These are phyloP conservation scores for Mesembrinibis cayennensis DNA, from an alignment of 2,113 vertebrate species.

Conservation along the genomic window DNA sequence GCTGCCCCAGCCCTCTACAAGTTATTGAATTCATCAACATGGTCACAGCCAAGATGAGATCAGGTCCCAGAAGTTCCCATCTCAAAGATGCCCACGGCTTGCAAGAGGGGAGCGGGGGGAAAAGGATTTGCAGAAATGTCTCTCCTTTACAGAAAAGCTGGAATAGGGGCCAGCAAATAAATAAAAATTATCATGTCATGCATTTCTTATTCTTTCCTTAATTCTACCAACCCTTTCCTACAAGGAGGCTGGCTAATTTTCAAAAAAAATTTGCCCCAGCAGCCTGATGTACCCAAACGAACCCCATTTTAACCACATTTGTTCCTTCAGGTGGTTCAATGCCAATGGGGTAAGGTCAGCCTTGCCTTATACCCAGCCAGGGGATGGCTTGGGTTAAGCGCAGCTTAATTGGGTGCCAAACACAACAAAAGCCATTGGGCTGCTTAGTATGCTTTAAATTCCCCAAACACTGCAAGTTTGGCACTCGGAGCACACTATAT, in stretches of 20 bases:
- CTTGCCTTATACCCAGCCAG: background rate
- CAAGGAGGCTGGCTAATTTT: background rate
- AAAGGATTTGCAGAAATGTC: background rate
- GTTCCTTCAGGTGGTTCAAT: background rate
- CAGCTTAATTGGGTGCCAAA: background rate
- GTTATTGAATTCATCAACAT: background rate
- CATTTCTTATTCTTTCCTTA: background rate
- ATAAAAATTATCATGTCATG: fast-evolving
- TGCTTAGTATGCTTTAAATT: background rate
- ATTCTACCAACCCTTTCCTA: background rate
- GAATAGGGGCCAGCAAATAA: background rate
- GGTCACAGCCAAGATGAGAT: background rate
- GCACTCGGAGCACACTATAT: background rate
- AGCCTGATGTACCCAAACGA: background rate
- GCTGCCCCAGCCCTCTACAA: fast-evolving
- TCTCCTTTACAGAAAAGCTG: background rate
- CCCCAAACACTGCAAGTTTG: background rate
- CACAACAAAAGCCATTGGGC: background rate
- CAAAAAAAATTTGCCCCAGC: too few species aligned
- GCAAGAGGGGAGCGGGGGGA: background rate
- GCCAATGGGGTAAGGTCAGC: background rate
- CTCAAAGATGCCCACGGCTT: background rate
- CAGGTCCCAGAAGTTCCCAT: background rate
- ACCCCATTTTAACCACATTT: background rate
- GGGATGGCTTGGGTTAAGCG: fast-evolving